A percentile compares a stretch with the other conserved stretches of the same genome.
phyloP scores from a whole-genome alignment of 35 echinoderm and acorn worm species.

The Ptychodera flava region DNA sequence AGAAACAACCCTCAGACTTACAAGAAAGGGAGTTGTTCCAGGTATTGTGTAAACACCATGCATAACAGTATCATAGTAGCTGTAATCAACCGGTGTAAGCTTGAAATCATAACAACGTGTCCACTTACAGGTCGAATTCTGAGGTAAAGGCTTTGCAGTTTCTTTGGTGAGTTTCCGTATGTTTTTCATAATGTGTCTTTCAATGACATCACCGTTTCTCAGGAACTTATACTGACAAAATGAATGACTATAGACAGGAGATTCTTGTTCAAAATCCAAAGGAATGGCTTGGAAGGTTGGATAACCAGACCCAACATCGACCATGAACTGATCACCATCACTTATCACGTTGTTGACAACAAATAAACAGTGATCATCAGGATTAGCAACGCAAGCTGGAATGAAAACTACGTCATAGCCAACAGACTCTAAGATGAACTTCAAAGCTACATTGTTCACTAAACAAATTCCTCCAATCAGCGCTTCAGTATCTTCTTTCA shows the following conservation, averaged over 20 bases:
- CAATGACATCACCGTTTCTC: slow-evolving; percentile 24
- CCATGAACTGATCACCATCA: slow-evolving; percentile 36
- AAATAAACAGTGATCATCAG: slow-evolving; percentile 18
- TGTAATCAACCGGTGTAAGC: not conserved
- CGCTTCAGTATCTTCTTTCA: slow-evolving; percentile 28
- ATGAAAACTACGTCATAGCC: slow-evolving; percentile 36
- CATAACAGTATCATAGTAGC: slow-evolving; percentile 10
- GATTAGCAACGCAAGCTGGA: not conserved
- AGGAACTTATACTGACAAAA: slow-evolving; percentile 52
- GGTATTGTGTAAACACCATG: not conserved
- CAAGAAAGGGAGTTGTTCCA: not conserved
- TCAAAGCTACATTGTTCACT: slow-evolving; percentile 27
- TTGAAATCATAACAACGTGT: slow-evolving; percentile 3
- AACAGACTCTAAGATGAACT: slow-evolving; percentile 21
- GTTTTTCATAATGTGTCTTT: slow-evolving; percentile 4
- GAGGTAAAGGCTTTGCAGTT: not conserved
- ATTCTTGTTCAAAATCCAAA: slow-evolving; percentile 48
- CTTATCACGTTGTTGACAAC: slow-evolving; percentile 27
- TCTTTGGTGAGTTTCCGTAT: slow-evolving; percentile 5
- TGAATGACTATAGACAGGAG: slow-evolving; percentile 24
- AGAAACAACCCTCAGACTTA: not conserved
- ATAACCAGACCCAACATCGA: slow-evolving; percentile 62
- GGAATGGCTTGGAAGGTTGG: slow-evolving; percentile 47
- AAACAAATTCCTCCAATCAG: slow-evolving; percentile 49
- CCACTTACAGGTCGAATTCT: not conserved